Base-by-base conservation (phyloP, 1,140 invertebrate genomes). In the Orius insidiosus region DNA sequence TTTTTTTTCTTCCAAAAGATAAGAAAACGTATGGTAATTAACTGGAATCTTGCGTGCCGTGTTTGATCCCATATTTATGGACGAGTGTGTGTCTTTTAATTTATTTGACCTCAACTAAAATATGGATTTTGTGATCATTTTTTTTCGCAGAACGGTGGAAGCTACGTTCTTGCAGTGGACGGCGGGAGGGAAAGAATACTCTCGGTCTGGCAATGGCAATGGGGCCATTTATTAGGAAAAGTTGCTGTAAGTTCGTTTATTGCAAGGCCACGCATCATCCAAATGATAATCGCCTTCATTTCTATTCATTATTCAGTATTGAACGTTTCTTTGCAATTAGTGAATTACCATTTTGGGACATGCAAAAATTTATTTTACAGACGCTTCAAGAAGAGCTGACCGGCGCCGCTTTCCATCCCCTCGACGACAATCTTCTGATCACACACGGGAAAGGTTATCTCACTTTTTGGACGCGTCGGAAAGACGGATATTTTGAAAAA, bases 391-490 rank as follows among this genome's bases (percentile, higher is more conserved):
- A 93, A 60, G 84, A 90, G 55, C 61, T 95, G 13, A 80, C 83
- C 1, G 87, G 86, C 0, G 85, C 84, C 1, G 82, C 85, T 3
- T 95, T 94, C 62, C 88, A 95, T 66, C 90, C 90, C 1, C 64
- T 85, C 5, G 89, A 95, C 56, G 85, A 92, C 59, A 92, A 92
- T 66, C 69, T 87, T 9, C 74, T 96, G 42, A 86, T 96, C 40
- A 92, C 86, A 1, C 87, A 89, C 56, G 92, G 92, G 6, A 86
- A 88, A 56, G 83, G 85, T 4, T 87, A 94, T 63, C 66, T 96
- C 34, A 80, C 85, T 0, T 93, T 94, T 61, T 95, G 89, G 89
- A 87, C 85, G 53, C 67, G 84, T 48, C 67, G 83, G 43, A 86
- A 86, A 63, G 84, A 88, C 59, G 84, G 84, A 13, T 85, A 85